Percentiles rank a stretch among this genome's conserved stretches.
Evolutionary conservation across 2,888 invertebrate species (phyloP).

Genomic region (Xestia sexstrigata): DNA sequence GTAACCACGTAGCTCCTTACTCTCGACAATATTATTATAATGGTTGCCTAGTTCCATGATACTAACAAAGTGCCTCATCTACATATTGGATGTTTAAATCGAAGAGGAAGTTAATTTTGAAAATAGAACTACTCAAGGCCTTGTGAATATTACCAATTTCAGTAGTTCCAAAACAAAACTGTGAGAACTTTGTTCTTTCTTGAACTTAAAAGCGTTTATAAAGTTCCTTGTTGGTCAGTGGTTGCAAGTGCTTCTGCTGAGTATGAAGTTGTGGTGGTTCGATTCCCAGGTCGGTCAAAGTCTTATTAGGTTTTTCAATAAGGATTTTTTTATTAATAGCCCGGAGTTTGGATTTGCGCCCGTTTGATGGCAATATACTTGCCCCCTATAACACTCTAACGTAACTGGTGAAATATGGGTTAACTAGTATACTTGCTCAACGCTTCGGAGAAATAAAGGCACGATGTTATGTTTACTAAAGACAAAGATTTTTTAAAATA

Average conservation of each 20-base stretch:
- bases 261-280: background rate
- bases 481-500: conserved; percentile 22
- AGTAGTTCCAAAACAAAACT: background rate
- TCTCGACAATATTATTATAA: conserved; percentile 38
- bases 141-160: background rate
- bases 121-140: conserved; percentile 12
- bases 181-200: background rate
- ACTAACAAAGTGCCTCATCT: conserved; percentile 34
- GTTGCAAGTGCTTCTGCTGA: background rate
- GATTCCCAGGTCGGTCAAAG: background rate
- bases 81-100: conserved; percentile 29
- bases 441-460: background rate
- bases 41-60: conserved; percentile 21
- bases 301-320: background rate
- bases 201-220: conserved; percentile 3
- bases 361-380: background rate
- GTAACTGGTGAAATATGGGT: no score
- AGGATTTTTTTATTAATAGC: background rate
- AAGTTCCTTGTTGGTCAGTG: background rate
- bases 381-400: no score
- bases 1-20: conserved; percentile 18
- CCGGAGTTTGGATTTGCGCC: background rate
- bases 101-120: conserved; percentile 8
- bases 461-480: background rate
- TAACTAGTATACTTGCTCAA: background rate